Evolutionary conservation across 2,888 invertebrate species (phyloP), one percentile per base, ranked within the genome.

Genomic region (Dendrolimus houi): DNA sequence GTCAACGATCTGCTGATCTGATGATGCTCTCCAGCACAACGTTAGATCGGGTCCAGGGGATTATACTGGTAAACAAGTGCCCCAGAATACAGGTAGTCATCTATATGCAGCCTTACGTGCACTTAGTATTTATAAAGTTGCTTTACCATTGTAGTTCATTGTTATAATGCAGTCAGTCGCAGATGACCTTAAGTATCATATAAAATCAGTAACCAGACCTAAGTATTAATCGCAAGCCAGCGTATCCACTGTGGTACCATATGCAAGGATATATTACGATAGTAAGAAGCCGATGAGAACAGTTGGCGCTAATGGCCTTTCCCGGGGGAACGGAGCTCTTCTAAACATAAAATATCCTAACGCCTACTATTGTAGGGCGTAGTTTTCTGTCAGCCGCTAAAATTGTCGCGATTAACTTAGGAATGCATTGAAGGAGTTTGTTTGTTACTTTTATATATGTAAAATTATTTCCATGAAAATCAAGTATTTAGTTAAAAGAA

Each of bases 251-350:
- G 70, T 63, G 57, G 66, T 68, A 64, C 73, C 73, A 69, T 72
- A 68, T 77, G 78, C 70, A 68, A 47, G 75, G 70, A 79, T 80
- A 79, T 77, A 79, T 80, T 79, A 77, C 71, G 71, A 71, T 75
- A 75, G 77, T 74, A 61, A 60, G 55, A 65, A 68, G 65, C 63
- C 70, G 67, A 79, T 76, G 85, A 71, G 83, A 87, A 87, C 89
- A 89, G 89, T 88, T 89, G 89, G 85, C 81, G 84, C 75, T 88
- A 89, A 89, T 89, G 85, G 86, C 69, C 77, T 73, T 81, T 83
- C 88, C 86, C 88, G 60, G 77, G 88, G 87, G 88, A 87, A 86
- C 85, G 84, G 77, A 69, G 72, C 79, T 80, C 80, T 82, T 85
- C 79, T 85, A 83, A 47, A 47, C 47, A 47, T 47, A 47, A 47